Evolutionary conservation across 1,140 invertebrate genomes (phyloP).

Genomic region (Carcinoscorpius rotundicauda): DNA sequence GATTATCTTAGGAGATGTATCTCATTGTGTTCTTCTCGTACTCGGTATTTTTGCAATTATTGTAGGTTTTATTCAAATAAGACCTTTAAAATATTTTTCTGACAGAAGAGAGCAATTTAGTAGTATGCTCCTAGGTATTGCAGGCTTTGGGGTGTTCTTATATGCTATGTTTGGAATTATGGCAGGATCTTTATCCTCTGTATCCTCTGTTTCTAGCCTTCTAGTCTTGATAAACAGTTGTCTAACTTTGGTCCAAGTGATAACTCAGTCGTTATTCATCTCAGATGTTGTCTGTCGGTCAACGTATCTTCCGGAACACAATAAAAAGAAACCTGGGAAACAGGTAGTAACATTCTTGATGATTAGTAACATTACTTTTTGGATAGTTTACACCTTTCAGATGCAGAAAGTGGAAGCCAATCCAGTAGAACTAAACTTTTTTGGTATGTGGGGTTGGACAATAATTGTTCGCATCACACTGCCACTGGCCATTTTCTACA

Average conservation of each 20-base stretch:
- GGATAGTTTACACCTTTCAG: constrained; percentile 92
- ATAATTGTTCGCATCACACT: constrained; percentile 84
- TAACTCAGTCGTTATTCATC: constrained; percentile 87
- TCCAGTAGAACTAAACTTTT: constrained; percentile 84
- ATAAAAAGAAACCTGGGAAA: constrained; percentile 81
- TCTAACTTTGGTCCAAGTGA: constrained; percentile 71
- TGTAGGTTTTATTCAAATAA: constrained; percentile 73
- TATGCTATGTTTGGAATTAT: constrained; percentile 89
- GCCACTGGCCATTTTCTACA: constrained; percentile 82
- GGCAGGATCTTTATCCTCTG: constrained; percentile 63
- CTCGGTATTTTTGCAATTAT: constrained; percentile 77
- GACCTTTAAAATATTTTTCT: constrained; percentile 53
- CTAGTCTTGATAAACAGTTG: constrained; percentile 78
- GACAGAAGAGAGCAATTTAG: constrained; percentile 43
- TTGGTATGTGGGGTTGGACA: constrained; percentile 85
- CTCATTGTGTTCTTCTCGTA: constrained; percentile 73
- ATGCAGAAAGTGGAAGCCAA: constrained; percentile 82
- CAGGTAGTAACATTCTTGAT: constrained; percentile 90
- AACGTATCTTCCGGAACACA: constrained; percentile 79
- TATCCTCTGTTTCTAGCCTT: constrained; percentile 59
- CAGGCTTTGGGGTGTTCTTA: constrained; percentile 78
- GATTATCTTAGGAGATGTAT: constrained; percentile 81
- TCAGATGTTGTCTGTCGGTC: constrained; percentile 80
- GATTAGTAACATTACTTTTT: constrained; percentile 89
- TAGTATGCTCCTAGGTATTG: constrained; percentile 77